Evolutionary conservation across 2,888 invertebrate species (phyloP).

Genomic region (Lysandra coridon): DNA sequence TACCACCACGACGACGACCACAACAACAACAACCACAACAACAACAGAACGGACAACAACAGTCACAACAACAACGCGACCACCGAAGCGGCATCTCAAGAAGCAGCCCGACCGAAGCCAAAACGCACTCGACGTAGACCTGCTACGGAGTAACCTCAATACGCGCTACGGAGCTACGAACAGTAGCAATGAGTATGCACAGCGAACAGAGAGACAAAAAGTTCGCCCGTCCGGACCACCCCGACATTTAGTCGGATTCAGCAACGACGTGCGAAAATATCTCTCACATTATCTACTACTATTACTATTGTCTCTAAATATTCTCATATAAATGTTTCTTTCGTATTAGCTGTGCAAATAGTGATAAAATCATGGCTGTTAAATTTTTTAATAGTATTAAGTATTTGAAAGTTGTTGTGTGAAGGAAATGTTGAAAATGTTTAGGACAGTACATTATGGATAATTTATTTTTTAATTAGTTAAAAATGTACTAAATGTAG

Average conservation of each 20-base stretch:
- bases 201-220: conserved; percentile 69
- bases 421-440: conserved; percentile 35
- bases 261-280: conserved; percentile 42
- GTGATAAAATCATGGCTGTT: conserved; percentile 77
- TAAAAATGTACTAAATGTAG: not conserved
- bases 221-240: conserved; percentile 70
- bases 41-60: conserved; percentile 55
- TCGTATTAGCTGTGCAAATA: conserved; percentile 42
- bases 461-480: not conserved
- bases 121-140: conserved; percentile 65
- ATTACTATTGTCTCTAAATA: conserved; percentile 33
- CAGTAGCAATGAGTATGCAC: conserved; percentile 66
- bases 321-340: conserved; percentile 32
- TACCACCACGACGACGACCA: conserved; percentile 61
- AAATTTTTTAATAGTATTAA: conserved; percentile 63
- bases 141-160: conserved; percentile 63
- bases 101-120: conserved; percentile 65
- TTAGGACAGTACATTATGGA: conserved; percentile 50
- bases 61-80: conserved; percentile 56
- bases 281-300: conserved; percentile 34
- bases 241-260: conserved; percentile 62
- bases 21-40: conserved; percentile 69
- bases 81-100: conserved; percentile 67
- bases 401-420: conserved; percentile 69
- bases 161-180: conserved; percentile 58